These are phyloP conservation scores for Caradrina kadenii DNA, from an alignment of 2,888 invertebrate genomes.

Conservation along the genomic window DNA sequence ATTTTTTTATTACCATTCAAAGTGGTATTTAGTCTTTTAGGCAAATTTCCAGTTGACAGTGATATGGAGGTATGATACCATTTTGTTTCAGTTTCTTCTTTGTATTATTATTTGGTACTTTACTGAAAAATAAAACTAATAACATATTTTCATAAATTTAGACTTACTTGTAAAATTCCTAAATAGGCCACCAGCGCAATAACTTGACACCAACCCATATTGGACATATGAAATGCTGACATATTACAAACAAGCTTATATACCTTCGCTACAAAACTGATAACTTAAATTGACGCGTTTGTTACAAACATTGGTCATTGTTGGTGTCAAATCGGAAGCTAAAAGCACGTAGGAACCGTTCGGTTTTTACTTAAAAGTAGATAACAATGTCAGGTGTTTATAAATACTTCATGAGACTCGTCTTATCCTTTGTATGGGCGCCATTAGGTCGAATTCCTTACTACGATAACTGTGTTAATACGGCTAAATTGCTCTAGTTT, in stretches of 20 bases:
- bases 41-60: no score
- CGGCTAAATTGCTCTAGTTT: conserved; percentile 8
- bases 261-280: conserved; percentile 68
- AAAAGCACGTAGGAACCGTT: conserved; percentile 72
- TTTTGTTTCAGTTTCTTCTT: no score
- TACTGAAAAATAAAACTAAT: no score
- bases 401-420: conserved; percentile 27
- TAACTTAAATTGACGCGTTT: conserved; percentile 69
- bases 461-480: conserved; percentile 24
- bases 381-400: conserved; percentile 64
- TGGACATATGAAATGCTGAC: conserved; percentile 52
- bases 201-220: conserved; percentile 74
- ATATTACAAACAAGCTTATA: conserved; percentile 68
- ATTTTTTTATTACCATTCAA: background rate
- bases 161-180: conserved; percentile 77
- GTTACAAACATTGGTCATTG: conserved; percentile 68
- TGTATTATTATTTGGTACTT: no score
- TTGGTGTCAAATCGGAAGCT: conserved; percentile 51
- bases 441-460: conserved; percentile 27
- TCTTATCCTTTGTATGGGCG: conserved; percentile 30
- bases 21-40: no score
- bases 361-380: conserved; percentile 46
- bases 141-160: background rate
- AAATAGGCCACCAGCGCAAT: conserved; percentile 67
- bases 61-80: no score